These are phyloP conservation scores for Myotis daubentonii DNA, from an alignment of 2,797 vertebrate genomes.

Conservation along the genomic window DNA sequence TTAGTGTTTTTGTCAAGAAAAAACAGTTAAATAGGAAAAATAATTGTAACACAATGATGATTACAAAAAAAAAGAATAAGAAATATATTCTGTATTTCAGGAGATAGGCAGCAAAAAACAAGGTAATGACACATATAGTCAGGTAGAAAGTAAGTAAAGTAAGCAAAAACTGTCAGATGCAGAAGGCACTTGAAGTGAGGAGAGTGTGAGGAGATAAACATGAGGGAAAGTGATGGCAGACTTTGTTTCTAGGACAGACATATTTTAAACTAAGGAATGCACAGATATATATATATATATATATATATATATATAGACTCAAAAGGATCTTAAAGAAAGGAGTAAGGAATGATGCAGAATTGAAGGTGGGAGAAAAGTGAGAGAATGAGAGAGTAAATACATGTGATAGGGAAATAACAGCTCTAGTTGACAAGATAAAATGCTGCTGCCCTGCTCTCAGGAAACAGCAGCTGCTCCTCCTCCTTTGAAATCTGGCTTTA, in stretches of 20 bases:
- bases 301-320: accelerated
- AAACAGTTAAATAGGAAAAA: not conserved
- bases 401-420: not conserved
- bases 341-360: not conserved
- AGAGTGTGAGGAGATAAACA: too few species aligned
- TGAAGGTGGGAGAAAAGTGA: not conserved
- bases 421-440: not conserved
- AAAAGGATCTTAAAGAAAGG: not conserved
- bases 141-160: not conserved
- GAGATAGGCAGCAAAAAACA: not conserved
- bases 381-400: not conserved
- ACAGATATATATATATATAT: accelerated
- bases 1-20: not conserved
- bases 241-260: not conserved
- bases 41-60: not conserved
- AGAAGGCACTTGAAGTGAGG: not conserved
- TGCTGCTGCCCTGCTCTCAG: not conserved
- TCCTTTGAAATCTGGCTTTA: not conserved
- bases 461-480: not conserved
- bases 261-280: not conserved
- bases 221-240: not conserved
- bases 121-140: not conserved
- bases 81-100: not conserved
- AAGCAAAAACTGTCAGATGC: not conserved
- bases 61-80: too few species aligned